Evolutionary conservation across 2,888 invertebrate genomes (phyloP), one percentile per base, ranked within the genome.

Genomic region (Zhengitettix transpicula): DNA sequence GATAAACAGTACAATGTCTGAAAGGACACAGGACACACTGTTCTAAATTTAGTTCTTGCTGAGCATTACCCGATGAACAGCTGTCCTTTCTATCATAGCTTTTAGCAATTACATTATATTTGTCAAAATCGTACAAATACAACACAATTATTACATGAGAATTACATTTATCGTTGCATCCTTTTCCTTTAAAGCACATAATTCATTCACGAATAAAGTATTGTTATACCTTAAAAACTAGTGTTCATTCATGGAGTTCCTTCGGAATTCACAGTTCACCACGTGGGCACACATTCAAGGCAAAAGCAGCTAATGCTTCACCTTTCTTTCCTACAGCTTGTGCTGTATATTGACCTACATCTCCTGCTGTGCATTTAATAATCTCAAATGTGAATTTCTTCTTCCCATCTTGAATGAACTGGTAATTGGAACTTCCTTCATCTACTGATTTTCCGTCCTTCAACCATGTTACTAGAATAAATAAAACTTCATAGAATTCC

Each of bases 401-500:
- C 67, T 85, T 85, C 66, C 85, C 87, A 70, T 90, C 89, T 73
- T 86, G 85, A 62, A 85, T 87, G 75, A 92, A 88, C 70, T 85
- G 84, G 73, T 87, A 89, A 71, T 87, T 82, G 61, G 84, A 76
- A 66, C 81, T 81, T 56, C 81, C 79, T 40, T 78, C 78, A 71
- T 90, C 88, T 67, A 96, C 82, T 60, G 85, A 83, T 71, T 89
- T 89, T 68, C 92, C 92, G 77, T 96, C 94, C 77, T 95, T 95
- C 70, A 89, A 77, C 95, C 96, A 96, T 64, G 75, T 75, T 60
- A 80, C 80, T 79, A 67, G 10, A 69, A 66, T 60, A 28, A 28
- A 28, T 7, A 28, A 28, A 28, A 28, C 2, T 28, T 28, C 7
- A 28, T 5, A 5, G 3, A 28, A 28, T 5, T 7, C 2, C 7